Evolutionary conservation across 2,797 vertebrate species (phyloP).

Genomic region (Tapirus indicus): DNA sequence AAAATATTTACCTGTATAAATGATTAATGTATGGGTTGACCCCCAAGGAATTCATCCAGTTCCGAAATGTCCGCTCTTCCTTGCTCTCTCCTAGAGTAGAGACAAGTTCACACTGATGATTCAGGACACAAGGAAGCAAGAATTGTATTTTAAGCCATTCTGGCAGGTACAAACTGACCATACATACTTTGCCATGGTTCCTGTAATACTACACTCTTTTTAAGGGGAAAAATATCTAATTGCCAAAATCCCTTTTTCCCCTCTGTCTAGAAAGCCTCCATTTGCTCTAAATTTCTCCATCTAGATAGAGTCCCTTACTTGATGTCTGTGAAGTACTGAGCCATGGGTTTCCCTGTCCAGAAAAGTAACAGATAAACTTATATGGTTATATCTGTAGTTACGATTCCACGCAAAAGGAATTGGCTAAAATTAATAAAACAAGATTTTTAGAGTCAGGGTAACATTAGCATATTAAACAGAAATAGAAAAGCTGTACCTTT

Average conservation of each 20-base stretch:
- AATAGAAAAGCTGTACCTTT: conserved; percentile 12
- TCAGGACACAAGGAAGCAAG: conserved; percentile 21
- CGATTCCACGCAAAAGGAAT: background rate
- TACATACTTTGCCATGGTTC: conserved; percentile 15
- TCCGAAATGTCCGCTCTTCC: conserved; percentile 97
- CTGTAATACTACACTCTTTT: conserved; percentile 41
- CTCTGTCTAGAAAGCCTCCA: background rate
- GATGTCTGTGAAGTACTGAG: conserved; percentile 32
- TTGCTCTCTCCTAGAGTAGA: conserved; percentile 93
- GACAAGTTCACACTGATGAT: conserved; percentile 70
- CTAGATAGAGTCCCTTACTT: background rate
- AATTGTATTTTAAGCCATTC: conserved; percentile 63
- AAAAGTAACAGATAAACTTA: conserved; percentile 30
- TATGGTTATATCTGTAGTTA: background rate
- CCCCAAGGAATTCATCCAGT: conserved; percentile 99
- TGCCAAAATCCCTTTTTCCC: background rate
- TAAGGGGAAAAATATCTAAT: background rate
- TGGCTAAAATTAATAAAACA: background rate
- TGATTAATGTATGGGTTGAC: conserved; percentile 96
- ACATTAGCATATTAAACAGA: conserved; percentile 22
- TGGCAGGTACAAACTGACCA: background rate
- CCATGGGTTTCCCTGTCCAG: conserved; percentile 8
- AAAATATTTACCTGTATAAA: conserved; percentile 92
- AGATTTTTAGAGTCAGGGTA: background rate
- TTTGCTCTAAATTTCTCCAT: conserved; percentile 39